phyloP scores from a whole-genome alignment of 2,888 invertebrate genomes.

The Drymonia ruficornis region DNA sequence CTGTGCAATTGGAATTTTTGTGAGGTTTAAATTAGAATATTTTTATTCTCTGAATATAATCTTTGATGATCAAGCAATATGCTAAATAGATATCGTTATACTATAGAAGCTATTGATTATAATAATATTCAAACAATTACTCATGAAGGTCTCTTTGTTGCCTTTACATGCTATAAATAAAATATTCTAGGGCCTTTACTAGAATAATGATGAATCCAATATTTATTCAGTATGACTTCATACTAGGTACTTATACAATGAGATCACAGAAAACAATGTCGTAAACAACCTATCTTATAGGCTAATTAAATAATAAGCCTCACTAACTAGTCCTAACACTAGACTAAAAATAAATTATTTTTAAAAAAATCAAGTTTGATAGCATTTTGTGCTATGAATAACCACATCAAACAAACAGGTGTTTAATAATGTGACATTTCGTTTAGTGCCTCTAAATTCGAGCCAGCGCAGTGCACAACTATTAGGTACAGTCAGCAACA shows the following conservation, averaged over 20 bases:
- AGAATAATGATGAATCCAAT: not conserved
- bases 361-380: not conserved
- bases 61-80: not conserved
- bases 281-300: not conserved
- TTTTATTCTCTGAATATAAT: not conserved
- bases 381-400: slow-evolving; percentile 2
- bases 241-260: not conserved
- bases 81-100: too few species aligned
- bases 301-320: slow-evolving; percentile 9
- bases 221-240: slow-evolving; percentile 2
- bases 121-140: not conserved
- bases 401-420: slow-evolving; percentile 11
- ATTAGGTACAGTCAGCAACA: too few species aligned
- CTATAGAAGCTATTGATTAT: too few species aligned
- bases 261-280: slow-evolving; percentile 1
- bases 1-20: not conserved
- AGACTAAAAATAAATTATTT: slow-evolving; percentile 14
- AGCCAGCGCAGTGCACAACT: slow-evolving; percentile 26
- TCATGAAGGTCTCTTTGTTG: not conserved
- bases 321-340: slow-evolving; percentile 12
- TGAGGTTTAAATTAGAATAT: not conserved
- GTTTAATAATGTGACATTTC: too few species aligned
- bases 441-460: slow-evolving; percentile 6
- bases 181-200: not conserved
- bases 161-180: not conserved